Conservation (phyloP, 1,140 invertebrate genomes). For the Phocides pigmalion region DNA sequence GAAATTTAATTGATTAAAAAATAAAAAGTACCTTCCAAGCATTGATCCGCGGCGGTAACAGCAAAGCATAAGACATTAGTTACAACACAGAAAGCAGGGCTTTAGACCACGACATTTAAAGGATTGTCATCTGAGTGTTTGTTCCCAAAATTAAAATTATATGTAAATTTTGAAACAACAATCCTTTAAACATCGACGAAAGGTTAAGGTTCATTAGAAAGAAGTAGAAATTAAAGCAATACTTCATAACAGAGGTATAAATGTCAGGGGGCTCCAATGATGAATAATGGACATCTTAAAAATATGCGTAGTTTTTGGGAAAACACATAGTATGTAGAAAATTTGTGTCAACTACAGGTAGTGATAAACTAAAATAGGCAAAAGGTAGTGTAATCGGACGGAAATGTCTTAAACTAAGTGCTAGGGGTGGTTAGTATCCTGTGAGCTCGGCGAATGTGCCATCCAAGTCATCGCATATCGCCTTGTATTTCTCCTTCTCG, state of each 20-base stretch:
- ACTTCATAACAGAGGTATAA: slow-evolving; percentile 20
- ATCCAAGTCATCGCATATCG: slow-evolving; percentile 98
- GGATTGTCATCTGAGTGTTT: slow-evolving; percentile 47
- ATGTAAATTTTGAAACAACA: slow-evolving; percentile 38
- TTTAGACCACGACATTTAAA: slow-evolving; percentile 54
- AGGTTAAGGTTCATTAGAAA: slow-evolving; percentile 55
- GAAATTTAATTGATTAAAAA: slow-evolving; percentile 64
- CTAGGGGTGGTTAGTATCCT: slow-evolving; percentile 88
- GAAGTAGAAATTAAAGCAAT: slow-evolving; percentile 45
- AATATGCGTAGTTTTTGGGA: slow-evolving; percentile 23
- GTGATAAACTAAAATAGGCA: slow-evolving; percentile 32
- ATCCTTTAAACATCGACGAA: slow-evolving; percentile 53
- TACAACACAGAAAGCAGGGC: slow-evolving; percentile 75
- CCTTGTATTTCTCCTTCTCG: slow-evolving; percentile 98
- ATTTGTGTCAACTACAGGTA: slow-evolving; percentile 29
- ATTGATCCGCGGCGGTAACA: slow-evolving; percentile 75
- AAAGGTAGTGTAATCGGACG: slow-evolving; percentile 54
- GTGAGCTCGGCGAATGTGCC: slow-evolving; percentile 96
- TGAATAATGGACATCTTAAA: slow-evolving; percentile 10
- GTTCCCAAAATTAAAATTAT: slow-evolving; percentile 29
- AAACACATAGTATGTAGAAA: slow-evolving; percentile 13
- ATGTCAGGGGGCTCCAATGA: slow-evolving; percentile 15
- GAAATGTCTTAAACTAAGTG: slow-evolving; percentile 72
- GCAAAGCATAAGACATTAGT: slow-evolving; percentile 80
- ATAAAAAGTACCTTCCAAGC: slow-evolving; percentile 76